Evolutionary conservation across 2,113 vertebrate species (phyloP).

Genomic region (Meleagris gallopavo): DNA sequence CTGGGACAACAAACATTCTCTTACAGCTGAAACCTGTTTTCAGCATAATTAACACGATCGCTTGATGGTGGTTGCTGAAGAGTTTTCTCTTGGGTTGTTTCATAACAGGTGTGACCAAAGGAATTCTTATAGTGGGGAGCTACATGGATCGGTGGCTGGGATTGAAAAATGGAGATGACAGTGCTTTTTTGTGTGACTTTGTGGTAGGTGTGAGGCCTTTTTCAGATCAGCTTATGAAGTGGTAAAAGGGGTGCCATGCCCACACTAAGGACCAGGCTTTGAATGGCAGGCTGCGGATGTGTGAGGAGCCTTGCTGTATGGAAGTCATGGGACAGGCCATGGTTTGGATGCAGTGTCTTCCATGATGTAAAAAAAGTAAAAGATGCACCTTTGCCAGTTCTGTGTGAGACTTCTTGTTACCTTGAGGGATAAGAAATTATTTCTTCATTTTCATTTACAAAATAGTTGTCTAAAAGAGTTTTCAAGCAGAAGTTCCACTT

Average conservation of each 20-base stretch:
- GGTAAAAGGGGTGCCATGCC: background rate
- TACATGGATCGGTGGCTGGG: rapidly evolving
- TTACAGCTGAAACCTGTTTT: background rate
- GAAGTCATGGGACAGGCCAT: background rate
- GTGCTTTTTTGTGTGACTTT: background rate
- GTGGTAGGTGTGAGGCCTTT: background rate
- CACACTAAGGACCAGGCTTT: background rate
- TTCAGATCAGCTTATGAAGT: background rate
- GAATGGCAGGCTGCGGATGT: background rate
- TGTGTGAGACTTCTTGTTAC: background rate
- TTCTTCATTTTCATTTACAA: background rate
- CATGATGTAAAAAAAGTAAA: background rate
- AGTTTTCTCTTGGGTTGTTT: background rate
- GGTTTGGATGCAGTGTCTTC: rapidly evolving
- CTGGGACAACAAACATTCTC: background rate
- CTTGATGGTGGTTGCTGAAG: background rate
- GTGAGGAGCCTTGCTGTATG: background rate
- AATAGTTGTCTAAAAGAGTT: background rate
- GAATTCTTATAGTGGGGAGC: background rate
- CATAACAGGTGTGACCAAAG: background rate
- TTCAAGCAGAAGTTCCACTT: background rate
- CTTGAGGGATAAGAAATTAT: background rate
- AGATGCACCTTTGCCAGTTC: background rate
- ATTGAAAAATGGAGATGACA: background rate
- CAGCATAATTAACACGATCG: background rate